Percentiles rank a stretch among this genome's conserved stretches.
Conservation (phyloP, 2,888 invertebrate genomes). For the Hipparchia sbordonii region DNA sequence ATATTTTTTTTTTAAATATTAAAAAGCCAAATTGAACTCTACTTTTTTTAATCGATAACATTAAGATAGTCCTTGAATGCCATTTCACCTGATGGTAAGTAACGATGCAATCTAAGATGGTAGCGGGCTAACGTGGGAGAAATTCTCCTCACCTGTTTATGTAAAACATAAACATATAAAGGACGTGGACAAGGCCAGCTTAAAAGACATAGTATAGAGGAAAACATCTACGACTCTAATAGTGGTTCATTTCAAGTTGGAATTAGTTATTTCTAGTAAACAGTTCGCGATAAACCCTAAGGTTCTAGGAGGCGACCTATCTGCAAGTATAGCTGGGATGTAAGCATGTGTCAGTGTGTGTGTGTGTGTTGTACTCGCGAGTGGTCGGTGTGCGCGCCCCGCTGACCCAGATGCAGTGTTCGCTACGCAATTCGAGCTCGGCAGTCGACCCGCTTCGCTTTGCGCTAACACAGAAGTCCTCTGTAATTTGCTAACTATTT, state of each 20-base stretch:
- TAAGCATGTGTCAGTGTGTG: constrained; percentile 44
- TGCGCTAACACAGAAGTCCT: constrained; percentile 40
- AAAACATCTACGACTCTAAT: not conserved
- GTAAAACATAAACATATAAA: too few relatives aligned
- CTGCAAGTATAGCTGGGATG: constrained; percentile 29
- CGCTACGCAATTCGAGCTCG: constrained; percentile 76
- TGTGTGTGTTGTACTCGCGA: constrained; percentile 40
- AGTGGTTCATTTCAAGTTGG: constrained; percentile 9
- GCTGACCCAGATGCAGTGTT: constrained; percentile 78
- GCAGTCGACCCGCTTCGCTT: constrained; percentile 57
- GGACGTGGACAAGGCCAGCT: too few relatives aligned
- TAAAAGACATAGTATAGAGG: not conserved
- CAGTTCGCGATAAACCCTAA: constrained; percentile 43
- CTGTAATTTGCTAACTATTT: constrained; percentile 37
- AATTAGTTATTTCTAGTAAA: constrained; percentile 29
- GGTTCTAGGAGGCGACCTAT: constrained; percentile 36
- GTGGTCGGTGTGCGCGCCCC: constrained; percentile 66
- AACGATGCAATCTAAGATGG: too few relatives aligned
- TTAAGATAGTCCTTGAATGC: too few relatives aligned
- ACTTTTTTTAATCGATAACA: too few relatives aligned
- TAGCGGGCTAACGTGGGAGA: too few relatives aligned
- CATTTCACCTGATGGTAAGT: too few relatives aligned
- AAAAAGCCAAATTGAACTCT: too few relatives aligned
- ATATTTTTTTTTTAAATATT: too few relatives aligned
- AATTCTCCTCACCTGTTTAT: too few relatives aligned